phyloP scores from a whole-genome alignment of 2,113 vertebrate genomes.

The Aptenodytes patagonicus region DNA sequence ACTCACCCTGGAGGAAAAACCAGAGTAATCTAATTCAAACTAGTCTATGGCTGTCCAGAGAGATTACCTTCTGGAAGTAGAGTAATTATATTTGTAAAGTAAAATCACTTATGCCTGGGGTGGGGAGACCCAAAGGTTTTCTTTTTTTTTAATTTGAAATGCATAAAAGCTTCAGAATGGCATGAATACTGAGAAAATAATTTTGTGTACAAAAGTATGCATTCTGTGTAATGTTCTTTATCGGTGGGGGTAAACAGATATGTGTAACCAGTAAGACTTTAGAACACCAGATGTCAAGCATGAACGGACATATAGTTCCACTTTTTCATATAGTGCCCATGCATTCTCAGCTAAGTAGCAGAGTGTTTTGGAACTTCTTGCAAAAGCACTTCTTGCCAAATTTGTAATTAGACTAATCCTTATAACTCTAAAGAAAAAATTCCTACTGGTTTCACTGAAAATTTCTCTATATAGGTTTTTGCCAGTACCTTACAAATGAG shows the following conservation, averaged over 20 bases:
- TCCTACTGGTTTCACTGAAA: not conserved
- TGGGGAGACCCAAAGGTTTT: not conserved
- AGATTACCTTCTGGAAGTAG: conserved; percentile 50
- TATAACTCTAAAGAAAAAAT: not conserved
- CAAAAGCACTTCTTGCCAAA: not conserved
- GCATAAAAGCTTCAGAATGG: not conserved
- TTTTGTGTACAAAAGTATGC: not conserved
- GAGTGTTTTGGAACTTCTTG: not conserved
- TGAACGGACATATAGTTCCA: rapidly evolving
- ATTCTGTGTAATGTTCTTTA: not conserved
- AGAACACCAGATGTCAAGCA: not conserved
- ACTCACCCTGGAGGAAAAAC: conserved; percentile 16
- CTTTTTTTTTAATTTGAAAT: not conserved
- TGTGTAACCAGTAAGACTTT: not conserved
- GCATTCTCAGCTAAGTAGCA: not conserved
- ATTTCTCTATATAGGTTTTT: not conserved
- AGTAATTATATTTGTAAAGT: conserved; percentile 53
- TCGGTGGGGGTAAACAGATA: not conserved
- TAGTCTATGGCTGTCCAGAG: conserved; percentile 42
- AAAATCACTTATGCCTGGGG: conserved; percentile 21
- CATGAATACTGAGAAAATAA: not conserved
- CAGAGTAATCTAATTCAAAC: conserved; percentile 35
- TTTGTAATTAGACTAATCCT: not conserved
- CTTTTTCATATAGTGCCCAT: not conserved
- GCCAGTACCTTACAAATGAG: not conserved